Evolutionary conservation across 64 coral and sea anemone genomes (phyloP).

Genomic region (Anthopleura sola): DNA sequence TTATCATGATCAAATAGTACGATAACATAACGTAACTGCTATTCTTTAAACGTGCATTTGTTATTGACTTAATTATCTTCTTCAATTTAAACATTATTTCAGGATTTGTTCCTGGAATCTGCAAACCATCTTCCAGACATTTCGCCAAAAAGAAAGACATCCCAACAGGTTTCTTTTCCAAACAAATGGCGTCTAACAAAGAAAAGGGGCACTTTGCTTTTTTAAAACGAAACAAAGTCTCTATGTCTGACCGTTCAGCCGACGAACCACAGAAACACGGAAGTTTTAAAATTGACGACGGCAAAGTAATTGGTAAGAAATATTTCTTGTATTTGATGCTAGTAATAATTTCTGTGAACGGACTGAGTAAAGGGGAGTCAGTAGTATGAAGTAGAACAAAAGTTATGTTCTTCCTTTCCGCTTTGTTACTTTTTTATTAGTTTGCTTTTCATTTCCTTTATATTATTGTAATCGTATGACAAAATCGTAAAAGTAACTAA

Average conservation of each 20-base stretch:
- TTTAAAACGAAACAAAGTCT: background rate
- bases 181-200: background rate
- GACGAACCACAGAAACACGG: background rate
- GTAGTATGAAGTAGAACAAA: no score
- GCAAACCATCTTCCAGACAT: background rate
- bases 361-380: no score
- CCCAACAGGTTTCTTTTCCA: background rate
- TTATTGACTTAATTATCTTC: background rate
- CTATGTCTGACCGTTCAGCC: background rate
- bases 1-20: no score
- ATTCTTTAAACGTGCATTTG: background rate
- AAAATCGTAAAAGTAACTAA: no score
- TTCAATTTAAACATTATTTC: background rate
- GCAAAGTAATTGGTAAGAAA: slow-evolving; percentile 38
- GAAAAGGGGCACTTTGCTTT: background rate
- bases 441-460: no score
- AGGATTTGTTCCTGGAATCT: background rate
- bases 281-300: slow-evolving; percentile 47
- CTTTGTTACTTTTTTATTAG: background rate
- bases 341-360: no score
- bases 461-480: no score
- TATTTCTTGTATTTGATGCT: background rate
- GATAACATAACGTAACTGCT: no score
- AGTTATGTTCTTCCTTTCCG: no score
- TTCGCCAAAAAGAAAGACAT: background rate